phyloP scores from a whole-genome alignment of 2,113 vertebrate species.

The Pseudorasbora parva region DNA sequence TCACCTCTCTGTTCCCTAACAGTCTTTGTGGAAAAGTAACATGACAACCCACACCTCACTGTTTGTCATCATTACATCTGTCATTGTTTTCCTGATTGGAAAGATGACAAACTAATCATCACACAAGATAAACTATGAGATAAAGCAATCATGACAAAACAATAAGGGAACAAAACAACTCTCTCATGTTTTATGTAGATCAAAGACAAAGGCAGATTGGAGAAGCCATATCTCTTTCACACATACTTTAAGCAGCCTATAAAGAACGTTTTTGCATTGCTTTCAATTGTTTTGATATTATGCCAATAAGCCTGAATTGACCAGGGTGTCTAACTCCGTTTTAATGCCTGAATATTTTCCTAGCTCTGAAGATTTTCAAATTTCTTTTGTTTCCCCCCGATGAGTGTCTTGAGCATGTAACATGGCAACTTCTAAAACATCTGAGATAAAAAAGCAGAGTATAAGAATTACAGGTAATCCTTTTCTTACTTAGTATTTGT shows the following conservation, averaged over 20 bases:
- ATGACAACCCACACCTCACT: conserved; percentile 58
- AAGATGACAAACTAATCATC: conserved; percentile 58
- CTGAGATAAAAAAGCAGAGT: background rate
- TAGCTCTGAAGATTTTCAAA: background rate
- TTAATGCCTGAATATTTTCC: background rate
- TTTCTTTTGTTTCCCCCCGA: background rate
- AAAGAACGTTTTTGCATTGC: background rate
- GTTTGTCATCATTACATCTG: conserved; percentile 64
- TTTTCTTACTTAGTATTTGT: too few species aligned
- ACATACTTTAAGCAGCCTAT: background rate
- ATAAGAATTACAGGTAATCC: background rate
- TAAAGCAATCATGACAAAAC: conserved; percentile 24
- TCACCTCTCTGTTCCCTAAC: conserved; percentile 52
- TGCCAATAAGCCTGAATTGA: background rate
- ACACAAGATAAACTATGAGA: conserved; percentile 47
- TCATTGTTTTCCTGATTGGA: too few species aligned
- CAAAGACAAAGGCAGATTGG: conserved; percentile 17
- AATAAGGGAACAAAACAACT: conserved; percentile 40
- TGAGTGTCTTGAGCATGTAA: background rate
- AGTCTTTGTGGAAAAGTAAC: conserved; percentile 47
- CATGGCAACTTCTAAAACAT: background rate
- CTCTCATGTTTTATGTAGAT: conserved; percentile 25
- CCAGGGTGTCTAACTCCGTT: background rate
- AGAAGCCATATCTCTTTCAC: background rate
- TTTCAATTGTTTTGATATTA: conserved; percentile 1